These are phyloP conservation scores for Umimayanthus kanabou DNA, from an alignment of 92 coral and sea anemone species.

Conservation along the genomic window DNA sequence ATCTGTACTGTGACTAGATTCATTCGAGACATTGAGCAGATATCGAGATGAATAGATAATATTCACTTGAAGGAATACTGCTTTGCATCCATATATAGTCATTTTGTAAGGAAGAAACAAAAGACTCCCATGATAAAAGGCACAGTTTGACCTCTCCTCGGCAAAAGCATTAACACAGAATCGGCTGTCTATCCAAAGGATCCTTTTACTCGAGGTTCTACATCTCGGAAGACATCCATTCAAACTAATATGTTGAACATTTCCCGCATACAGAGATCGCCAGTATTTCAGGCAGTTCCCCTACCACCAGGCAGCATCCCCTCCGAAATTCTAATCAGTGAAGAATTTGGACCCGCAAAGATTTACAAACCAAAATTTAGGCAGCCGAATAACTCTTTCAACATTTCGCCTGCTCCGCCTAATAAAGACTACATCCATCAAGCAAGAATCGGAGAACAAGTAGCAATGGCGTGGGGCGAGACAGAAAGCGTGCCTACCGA, in stretches of 20 bases:
- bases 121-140: not conserved
- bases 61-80: not conserved
- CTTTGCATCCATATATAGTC: not conserved
- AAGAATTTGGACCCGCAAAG: not conserved
- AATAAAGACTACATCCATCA: not conserved
- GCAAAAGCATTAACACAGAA: no score
- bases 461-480: not conserved
- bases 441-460: not conserved
- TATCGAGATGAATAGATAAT: no score
- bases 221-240: not conserved
- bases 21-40: no score
- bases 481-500: not conserved
- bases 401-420: not conserved
- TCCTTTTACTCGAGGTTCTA: not conserved
- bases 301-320: not conserved
- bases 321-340: not conserved
- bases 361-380: not conserved
- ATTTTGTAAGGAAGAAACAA: not conserved
- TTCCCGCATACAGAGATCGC: not conserved
- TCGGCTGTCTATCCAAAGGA: not conserved
- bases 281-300: not conserved
- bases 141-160: not conserved
- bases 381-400: not conserved
- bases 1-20: no score
- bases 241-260: not conserved